Base-by-base conservation (phyloP, 2,113 vertebrate genomes). In the Erinaceus europaeus region DNA sequence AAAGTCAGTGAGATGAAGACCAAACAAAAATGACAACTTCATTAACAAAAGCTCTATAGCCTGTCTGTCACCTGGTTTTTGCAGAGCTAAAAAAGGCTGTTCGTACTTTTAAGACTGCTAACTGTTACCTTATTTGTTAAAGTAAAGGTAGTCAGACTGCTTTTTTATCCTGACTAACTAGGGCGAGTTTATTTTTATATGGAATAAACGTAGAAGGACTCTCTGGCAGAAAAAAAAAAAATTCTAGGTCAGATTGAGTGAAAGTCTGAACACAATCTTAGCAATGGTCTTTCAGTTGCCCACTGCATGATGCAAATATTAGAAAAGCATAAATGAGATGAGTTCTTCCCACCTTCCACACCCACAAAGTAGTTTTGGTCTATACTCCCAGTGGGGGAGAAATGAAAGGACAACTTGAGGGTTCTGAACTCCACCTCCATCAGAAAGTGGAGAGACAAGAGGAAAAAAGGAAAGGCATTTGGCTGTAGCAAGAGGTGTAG, bases 151-250 rank as follows among this genome's bases (percentile, higher is more conserved):
- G 2, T 72, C 72, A 76, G 91, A 59, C 68, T 84, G 59, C 12
- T 71, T 67, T 83, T 64, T 36, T 50, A 32, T 13, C 11, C 46
- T 89, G 77, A 88, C 42, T 88, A 79, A 89, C 57, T 42, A 73
- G 84, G 75, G 23, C 76, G 76, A 79, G 52, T 44, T 69, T 40
- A 25, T 67, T 67, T 40, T 67, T 65, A 91, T 72, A 52, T 57
- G 61, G 55, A 72, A 67, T 62, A 74, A 68, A 69, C 12, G 42
- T 44, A 64, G 46, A 91, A 46, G 50, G 38, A 9, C 9, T 73
- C 29, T 91, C 42, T 86, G 85, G 32, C 15, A 44, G 90, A 61
- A 80, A 85, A 86, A 81, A 86, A 81, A 52, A 34, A 27, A 13
- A 69, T 84, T 92, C 32, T 44, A 69, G 83, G 59, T 55, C 40